phyloP scores from a whole-genome alignment of 2,797 vertebrate genomes.

The Ibycter americanus region DNA sequence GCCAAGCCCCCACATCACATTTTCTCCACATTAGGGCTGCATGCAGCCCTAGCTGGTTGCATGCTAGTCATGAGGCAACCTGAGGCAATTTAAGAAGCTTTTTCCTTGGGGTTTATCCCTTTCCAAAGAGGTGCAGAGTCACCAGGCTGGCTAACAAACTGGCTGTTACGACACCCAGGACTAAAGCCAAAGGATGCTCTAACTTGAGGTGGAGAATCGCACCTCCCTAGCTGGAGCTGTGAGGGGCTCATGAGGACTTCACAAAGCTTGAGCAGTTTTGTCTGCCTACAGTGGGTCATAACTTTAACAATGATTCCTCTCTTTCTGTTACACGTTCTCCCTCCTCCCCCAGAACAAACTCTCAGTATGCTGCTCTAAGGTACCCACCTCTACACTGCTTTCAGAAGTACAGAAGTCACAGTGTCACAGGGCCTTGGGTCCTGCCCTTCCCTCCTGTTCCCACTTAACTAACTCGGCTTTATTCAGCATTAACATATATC shows the following conservation, averaged over 20 bases:
- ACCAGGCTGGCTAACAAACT: not conserved
- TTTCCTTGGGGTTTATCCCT: not conserved
- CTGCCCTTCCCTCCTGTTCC: not conserved
- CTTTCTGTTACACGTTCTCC: not conserved
- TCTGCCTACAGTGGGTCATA: not conserved
- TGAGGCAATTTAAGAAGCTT: not conserved
- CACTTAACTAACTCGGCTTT: not conserved
- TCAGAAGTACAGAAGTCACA: not conserved
- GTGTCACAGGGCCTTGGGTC: not conserved
- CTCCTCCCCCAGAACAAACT: not conserved
- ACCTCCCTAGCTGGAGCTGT: not conserved
- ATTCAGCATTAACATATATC: slow-evolving; percentile 42
- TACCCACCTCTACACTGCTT: not conserved
- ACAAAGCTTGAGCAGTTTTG: not conserved
- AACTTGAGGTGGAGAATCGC: not conserved
- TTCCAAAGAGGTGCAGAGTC: not conserved
- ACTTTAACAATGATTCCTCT: not conserved
- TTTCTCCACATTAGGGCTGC: not conserved
- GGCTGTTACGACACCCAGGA: not conserved
- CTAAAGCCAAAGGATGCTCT: not conserved
- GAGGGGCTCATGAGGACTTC: not conserved
- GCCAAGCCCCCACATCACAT: not conserved
- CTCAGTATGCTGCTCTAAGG: not conserved
- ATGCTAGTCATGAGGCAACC: not conserved
- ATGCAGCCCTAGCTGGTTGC: not conserved